Conservation (phyloP, 2,113 vertebrate species). For the Echinops telfairi region DNA sequence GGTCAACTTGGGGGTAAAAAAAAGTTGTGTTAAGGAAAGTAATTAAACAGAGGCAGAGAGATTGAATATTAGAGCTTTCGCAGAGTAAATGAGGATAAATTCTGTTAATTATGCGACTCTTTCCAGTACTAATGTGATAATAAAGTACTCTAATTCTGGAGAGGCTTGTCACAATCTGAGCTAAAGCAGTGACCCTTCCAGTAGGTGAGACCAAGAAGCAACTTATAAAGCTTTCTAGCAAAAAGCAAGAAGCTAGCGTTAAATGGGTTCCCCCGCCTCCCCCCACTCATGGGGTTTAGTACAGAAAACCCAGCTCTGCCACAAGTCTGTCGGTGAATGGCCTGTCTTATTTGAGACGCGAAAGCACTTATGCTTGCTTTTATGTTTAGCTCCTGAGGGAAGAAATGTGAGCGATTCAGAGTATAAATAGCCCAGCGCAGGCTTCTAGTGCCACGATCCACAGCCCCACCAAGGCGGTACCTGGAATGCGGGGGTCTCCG, state of each 20-base stretch:
- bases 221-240: conserved; percentile 67
- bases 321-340: neutral
- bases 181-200: conserved; percentile 81
- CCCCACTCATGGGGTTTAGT: neutral
- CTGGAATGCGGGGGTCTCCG: conserved; percentile 21
- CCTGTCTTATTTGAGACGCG: neutral
- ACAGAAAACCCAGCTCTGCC: neutral
- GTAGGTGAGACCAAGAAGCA: conserved; percentile 72
- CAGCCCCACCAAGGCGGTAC: neutral
- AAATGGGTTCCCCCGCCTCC: conserved; percentile 16
- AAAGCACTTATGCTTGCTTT: conserved; percentile 48
- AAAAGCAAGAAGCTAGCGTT: conserved; percentile 70
- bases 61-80: conserved; percentile 79
- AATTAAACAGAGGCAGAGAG: conserved; percentile 83
- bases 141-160: conserved; percentile 82
- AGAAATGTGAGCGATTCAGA: conserved; percentile 50
- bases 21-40: conserved; percentile 80
- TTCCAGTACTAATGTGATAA: conserved; percentile 83
- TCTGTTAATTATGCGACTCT: conserved; percentile 86
- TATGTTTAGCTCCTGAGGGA: conserved; percentile 49
- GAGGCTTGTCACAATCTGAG: conserved; percentile 82
- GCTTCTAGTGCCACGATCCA: conserved; percentile 28
- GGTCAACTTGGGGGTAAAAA: conserved; percentile 49
- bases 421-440: conserved; percentile 51
- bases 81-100: conserved; percentile 86